phyloP scores from a whole-genome alignment of 1,140 invertebrate genomes.

The Polypedilum vanderplanki region DNA sequence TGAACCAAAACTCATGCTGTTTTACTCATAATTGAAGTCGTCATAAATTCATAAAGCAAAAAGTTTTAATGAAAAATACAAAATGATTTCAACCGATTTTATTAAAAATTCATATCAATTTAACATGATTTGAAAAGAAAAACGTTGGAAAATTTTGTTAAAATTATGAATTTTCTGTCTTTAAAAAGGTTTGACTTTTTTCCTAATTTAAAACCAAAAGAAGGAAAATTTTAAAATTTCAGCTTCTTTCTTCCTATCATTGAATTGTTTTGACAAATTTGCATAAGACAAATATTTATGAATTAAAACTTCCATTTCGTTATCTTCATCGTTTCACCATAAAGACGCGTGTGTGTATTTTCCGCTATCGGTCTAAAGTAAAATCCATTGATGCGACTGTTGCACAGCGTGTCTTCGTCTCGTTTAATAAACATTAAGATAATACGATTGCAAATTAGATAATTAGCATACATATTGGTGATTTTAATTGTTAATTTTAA shows the following conservation, averaged over 20 bases:
- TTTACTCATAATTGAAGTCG: background rate
- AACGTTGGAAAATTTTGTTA: too few species aligned
- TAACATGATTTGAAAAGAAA: too few species aligned
- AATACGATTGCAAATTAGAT: slow-evolving; percentile 20
- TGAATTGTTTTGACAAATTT: background rate
- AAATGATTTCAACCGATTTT: too few species aligned
- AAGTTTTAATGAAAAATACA: too few species aligned
- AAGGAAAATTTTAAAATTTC: too few species aligned
- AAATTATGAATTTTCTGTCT: too few species aligned
- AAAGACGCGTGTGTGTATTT: background rate
- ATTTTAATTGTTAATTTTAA: slow-evolving; percentile 27
- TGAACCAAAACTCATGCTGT: background rate
- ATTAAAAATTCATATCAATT: too few species aligned
- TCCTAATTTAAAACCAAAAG: too few species aligned
- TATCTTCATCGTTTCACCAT: background rate
- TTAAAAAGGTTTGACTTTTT: too few species aligned
- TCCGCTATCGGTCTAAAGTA: background rate
- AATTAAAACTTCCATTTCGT: background rate
- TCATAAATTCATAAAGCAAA: too few species aligned
- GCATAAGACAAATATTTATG: slow-evolving; percentile 19
- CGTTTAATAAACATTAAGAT: slow-evolving; percentile 19
- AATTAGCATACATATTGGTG: slow-evolving; percentile 25
- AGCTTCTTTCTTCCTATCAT: too few species aligned
- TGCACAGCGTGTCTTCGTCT: background rate
- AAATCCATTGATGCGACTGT: background rate